A percentile compares a stretch with the other conserved stretches of the same genome.
Evolutionary conservation across 1,140 invertebrate species (phyloP).

Genomic region (Bombus confusus): DNA sequence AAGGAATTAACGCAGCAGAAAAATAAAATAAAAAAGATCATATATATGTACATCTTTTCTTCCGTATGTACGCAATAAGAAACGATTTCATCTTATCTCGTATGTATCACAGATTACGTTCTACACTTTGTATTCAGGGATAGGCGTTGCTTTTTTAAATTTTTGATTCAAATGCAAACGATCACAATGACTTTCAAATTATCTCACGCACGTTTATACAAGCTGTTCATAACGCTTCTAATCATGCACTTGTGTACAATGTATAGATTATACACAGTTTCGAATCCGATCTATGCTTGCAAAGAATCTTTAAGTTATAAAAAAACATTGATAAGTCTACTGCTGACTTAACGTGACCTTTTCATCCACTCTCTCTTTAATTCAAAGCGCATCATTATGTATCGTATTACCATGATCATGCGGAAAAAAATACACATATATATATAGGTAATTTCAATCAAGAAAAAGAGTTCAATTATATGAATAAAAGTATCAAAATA

Average conservation of each 20-base stretch:
- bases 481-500: neutral
- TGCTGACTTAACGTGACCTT: too few relatives aligned
- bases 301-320: neutral
- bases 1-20: neutral
- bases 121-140: neutral
- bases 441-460: neutral
- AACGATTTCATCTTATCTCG: neutral
- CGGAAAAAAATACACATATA: fast-evolving
- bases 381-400: neutral
- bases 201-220: neutral
- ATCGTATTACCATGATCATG: too few relatives aligned
- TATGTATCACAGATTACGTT: neutral
- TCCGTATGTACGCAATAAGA: too few relatives aligned
- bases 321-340: neutral
- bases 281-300: neutral
- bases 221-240: too few relatives aligned
- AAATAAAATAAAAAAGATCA: neutral
- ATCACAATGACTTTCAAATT: neutral
- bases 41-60: neutral
- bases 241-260: neutral
- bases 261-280: neutral
- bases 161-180: neutral
- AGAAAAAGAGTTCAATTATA: neutral
- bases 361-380: neutral
- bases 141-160: neutral